A percentile compares a stretch with the other conserved stretches of the same genome.
Conservation (phyloP, 2,113 vertebrate genomes). For the Dasypus novemcinctus region DNA sequence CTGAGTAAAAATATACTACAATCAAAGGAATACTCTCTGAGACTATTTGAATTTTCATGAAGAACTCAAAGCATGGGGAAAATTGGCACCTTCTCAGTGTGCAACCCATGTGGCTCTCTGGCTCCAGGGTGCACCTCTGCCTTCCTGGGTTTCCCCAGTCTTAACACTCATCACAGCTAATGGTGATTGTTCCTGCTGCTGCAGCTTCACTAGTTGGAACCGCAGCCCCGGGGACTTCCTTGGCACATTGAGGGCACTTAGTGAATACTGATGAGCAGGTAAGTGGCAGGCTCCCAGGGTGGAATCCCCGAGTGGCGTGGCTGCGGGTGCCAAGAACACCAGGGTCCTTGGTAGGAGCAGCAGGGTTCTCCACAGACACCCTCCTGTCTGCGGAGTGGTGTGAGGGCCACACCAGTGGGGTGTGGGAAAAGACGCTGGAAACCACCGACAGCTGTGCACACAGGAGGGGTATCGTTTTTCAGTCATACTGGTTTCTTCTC, state of each 20-base stretch:
- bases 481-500: neutral
- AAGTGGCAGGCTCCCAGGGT: neutral
- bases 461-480: fast-evolving
- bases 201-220: neutral
- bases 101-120: neutral
- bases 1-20: neutral
- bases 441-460: neutral
- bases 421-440: neutral
- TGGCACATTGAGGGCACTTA: neutral
- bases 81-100: neutral
- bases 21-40: neutral
- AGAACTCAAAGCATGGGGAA: neutral
- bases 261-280: neutral
- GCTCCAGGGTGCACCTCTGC: neutral
- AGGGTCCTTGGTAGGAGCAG: neutral
- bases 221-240: neutral
- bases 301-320: neutral
- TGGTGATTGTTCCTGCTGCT: neutral
- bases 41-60: neutral
- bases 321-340: neutral
- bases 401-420: no score
- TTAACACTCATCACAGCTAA: neutral
- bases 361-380: neutral
- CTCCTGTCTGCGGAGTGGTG: neutral
- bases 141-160: neutral